Evolutionary conservation across 2,888 invertebrate species (phyloP).

Genomic region (Eupithecia subfuscata): DNA sequence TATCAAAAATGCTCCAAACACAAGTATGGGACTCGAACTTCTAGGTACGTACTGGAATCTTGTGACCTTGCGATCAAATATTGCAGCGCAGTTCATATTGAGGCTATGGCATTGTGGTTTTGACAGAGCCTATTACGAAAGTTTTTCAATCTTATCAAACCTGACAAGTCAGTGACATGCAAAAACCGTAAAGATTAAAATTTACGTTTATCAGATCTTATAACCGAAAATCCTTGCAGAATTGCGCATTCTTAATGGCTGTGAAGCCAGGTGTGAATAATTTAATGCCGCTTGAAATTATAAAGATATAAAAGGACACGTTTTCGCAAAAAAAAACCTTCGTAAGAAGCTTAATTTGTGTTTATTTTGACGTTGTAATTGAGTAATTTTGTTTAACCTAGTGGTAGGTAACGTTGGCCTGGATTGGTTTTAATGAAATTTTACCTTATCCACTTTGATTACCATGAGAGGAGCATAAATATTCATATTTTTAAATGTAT

Average conservation of each 20-base stretch:
- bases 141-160: conserved; percentile 1
- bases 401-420: not conserved
- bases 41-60: not conserved
- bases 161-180: not conserved
- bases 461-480: not conserved
- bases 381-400: not conserved
- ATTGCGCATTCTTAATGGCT: conserved; percentile 31
- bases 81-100: not conserved
- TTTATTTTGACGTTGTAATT: conserved; percentile 10
- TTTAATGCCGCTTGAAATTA: conserved; percentile 49
- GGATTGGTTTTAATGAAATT: not conserved
- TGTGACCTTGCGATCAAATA: not conserved
- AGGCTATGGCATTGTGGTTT: not conserved
- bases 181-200: conserved; percentile 11
- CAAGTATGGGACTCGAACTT: not conserved
- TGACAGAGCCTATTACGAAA: not conserved
- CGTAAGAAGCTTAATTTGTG: conserved; percentile 42
- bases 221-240: conserved; percentile 30
- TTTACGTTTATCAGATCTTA: conserved; percentile 24
- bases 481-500: not conserved
- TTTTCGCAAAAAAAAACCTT: conserved; percentile 33
- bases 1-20: not conserved
- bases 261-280: conserved; percentile 49
- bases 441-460: not conserved
- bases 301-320: conserved; percentile 53